phyloP scores from a whole-genome alignment of 2,888 invertebrate species.

The Antitype chi region DNA sequence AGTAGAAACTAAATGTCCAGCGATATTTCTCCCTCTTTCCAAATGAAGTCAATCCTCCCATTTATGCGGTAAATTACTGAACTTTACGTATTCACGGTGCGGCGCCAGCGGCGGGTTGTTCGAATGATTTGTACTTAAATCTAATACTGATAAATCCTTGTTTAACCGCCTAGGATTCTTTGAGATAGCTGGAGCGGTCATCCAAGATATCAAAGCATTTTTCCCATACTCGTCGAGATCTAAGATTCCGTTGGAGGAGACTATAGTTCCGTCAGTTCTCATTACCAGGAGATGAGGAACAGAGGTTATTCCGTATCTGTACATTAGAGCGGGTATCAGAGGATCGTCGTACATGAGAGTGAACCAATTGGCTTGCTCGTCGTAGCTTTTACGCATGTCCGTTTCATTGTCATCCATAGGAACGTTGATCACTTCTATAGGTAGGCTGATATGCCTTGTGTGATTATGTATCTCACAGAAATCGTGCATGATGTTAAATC shows the following conservation, averaged over 20 bases:
- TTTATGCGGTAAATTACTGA: constrained; percentile 31
- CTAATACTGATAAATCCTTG: constrained; percentile 75
- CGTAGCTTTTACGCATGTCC: constrained; percentile 73
- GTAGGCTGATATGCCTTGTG: constrained; percentile 78
- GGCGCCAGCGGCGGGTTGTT: constrained; percentile 33
- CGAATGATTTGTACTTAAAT: constrained; percentile 48
- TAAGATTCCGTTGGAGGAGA: constrained; percentile 78
- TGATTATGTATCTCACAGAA: constrained; percentile 83
- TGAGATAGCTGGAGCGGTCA: constrained; percentile 69
- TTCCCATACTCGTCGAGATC: constrained; percentile 83
- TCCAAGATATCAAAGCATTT: constrained; percentile 84
- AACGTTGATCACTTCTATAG: constrained; percentile 84
- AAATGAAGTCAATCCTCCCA: neutral
- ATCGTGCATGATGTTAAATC: constrained; percentile 74
- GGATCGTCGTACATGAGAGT: constrained; percentile 80
- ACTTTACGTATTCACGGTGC: constrained; percentile 70
- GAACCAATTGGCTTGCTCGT: constrained; percentile 85
- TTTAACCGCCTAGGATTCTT: constrained; percentile 70
- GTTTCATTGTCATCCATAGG: constrained; percentile 79
- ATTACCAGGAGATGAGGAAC: constrained; percentile 79
- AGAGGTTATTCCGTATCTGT: constrained; percentile 79
- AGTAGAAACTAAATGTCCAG: neutral
- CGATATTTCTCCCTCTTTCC: neutral
- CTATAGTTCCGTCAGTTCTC: constrained; percentile 74
- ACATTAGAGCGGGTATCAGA: constrained; percentile 74